Conservation (phyloP, 2,113 vertebrate species). For the Actenoides lindsayi region DNA sequence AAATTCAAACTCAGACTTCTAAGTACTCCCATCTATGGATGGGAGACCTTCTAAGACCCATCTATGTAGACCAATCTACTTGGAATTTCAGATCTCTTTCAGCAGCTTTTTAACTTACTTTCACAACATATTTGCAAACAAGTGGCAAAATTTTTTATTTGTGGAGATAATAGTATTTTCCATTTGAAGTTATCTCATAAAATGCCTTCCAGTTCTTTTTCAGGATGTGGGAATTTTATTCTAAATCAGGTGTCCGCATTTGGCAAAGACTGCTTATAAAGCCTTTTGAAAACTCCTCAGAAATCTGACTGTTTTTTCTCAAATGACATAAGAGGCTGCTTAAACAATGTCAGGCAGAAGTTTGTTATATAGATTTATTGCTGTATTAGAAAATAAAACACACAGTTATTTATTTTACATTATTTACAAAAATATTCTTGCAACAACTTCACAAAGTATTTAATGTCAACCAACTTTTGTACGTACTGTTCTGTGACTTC, state of each 20-base stretch:
- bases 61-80: neutral
- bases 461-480: neutral
- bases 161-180: neutral
- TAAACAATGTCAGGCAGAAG: neutral
- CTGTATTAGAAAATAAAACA: slow-evolving; percentile 23
- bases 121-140: neutral
- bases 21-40: neutral
- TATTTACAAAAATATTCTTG: neutral
- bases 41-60: neutral
- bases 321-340: neutral
- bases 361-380: neutral
- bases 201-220: neutral
- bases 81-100: neutral
- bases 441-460: neutral
- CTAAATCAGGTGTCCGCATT: neutral
- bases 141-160: neutral
- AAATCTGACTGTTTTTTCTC: neutral
- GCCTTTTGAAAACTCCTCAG: neutral
- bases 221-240: neutral
- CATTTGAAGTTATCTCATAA: neutral
- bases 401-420: slow-evolving; percentile 2
- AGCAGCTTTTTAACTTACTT: neutral
- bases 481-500: neutral
- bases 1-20: neutral
- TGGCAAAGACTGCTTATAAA: neutral